phyloP scores from a whole-genome alignment of 1,140 invertebrate genomes.

The Tetragonula clypearis region DNA sequence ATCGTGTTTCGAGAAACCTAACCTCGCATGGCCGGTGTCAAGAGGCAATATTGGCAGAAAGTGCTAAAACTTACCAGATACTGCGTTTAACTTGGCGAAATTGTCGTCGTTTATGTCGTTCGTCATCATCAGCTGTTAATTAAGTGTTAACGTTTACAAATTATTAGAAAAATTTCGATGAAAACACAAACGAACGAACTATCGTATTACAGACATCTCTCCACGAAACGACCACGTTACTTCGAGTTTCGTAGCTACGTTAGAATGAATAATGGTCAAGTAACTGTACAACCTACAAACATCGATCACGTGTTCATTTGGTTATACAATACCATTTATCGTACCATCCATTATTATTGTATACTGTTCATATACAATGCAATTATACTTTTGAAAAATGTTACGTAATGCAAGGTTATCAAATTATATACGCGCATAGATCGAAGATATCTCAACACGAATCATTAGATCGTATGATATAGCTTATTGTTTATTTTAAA shows the following conservation, averaged over 20 bases:
- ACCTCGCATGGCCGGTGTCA: conserved; percentile 57
- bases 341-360: background rate
- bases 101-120: conserved; percentile 46
- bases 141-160: background rate
- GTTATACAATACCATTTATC: background rate
- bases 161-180: background rate
- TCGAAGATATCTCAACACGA: background rate
- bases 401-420: background rate
- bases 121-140: conserved; percentile 47
- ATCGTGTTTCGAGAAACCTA: conserved; percentile 14
- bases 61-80: conserved; percentile 51
- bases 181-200: conserved; percentile 22
- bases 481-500: conserved; percentile 17
- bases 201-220: conserved; percentile 35
- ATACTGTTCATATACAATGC: background rate
- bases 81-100: conserved; percentile 33
- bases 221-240: conserved; percentile 15
- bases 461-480: background rate
- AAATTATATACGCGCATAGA: background rate
- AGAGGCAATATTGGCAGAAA: background rate
- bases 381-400: background rate
- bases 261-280: background rate
- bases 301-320: background rate
- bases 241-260: conserved; percentile 2
- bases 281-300: conserved; percentile 5